Evolutionary conservation across 92 coral and sea anemone genomes (phyloP).

Genomic region (Porites evermanni): DNA sequence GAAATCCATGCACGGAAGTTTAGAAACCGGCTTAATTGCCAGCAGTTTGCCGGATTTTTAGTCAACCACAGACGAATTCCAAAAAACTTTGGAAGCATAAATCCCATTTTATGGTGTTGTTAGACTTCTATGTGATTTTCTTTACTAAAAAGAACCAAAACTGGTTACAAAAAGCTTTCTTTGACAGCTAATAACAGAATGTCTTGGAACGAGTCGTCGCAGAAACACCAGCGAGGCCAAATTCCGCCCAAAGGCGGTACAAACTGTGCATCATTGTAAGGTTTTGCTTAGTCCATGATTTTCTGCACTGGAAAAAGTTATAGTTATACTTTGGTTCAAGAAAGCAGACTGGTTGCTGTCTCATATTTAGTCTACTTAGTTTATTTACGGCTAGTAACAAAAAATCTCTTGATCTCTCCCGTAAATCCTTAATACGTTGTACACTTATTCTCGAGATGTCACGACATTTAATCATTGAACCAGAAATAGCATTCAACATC

Average conservation of each 20-base stretch:
- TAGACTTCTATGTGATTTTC: background rate
- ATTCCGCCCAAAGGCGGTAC: too few relatives aligned
- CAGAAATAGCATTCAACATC: background rate
- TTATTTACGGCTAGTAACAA: background rate
- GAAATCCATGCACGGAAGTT: slow-evolving; percentile 4
- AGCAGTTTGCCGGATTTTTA: background rate
- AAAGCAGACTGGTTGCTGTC: background rate
- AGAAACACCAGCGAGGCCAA: too few relatives aligned
- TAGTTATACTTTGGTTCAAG: background rate
- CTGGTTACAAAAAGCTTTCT: background rate
- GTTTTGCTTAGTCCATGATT: background rate
- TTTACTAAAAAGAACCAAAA: background rate
- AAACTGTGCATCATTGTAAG: background rate
- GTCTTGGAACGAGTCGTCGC: background rate
- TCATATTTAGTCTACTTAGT: background rate
- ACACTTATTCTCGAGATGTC: background rate
- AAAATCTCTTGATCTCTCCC: background rate
- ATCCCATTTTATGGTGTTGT: too few relatives aligned
- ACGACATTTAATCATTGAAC: background rate
- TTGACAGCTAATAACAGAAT: background rate
- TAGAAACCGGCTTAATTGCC: background rate
- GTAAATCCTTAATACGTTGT: background rate
- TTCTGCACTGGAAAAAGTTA: background rate
- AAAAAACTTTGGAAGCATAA: too few relatives aligned
- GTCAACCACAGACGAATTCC: background rate